Evolutionary conservation across 2,113 vertebrate genomes (phyloP).

Genomic region (Thamnophis sirtalis): DNA sequence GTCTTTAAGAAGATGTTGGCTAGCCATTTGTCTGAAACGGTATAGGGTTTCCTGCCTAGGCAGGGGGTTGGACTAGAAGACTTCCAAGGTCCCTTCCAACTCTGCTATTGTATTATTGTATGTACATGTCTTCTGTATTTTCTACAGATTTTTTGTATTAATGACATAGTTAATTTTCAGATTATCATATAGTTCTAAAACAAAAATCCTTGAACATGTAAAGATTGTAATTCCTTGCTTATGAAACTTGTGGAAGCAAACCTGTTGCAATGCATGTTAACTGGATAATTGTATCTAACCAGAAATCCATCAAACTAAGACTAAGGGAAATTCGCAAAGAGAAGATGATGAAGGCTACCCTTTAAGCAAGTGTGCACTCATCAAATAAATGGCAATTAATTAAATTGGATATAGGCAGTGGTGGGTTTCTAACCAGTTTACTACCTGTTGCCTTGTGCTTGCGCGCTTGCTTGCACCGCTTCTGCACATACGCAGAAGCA

Average conservation of each 20-base stretch:
- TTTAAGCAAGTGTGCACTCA: neutral
- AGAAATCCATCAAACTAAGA: neutral
- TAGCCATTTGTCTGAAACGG: too few relatives aligned
- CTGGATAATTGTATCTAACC: neutral
- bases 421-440: too few relatives aligned
- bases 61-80: too few relatives aligned
- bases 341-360: neutral
- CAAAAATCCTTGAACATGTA: neutral
- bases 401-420: neutral
- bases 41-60: too few relatives aligned
- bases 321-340: neutral
- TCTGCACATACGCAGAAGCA: too few relatives aligned
- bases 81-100: too few relatives aligned
- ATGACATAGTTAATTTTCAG: neutral
- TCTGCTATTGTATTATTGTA: too few relatives aligned
- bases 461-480: too few relatives aligned
- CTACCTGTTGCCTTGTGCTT: too few relatives aligned
- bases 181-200: neutral
- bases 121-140: neutral
- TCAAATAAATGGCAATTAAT: neutral
- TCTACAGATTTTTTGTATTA: neutral
- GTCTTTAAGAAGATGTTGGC: too few relatives aligned
- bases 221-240: neutral
- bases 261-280: neutral
- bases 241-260: neutral